A percentile compares a stretch with the other conserved stretches of the same genome.
Conservation (phyloP, 2,797 vertebrate species). For the Pipistrellus pygmaeus region DNA sequence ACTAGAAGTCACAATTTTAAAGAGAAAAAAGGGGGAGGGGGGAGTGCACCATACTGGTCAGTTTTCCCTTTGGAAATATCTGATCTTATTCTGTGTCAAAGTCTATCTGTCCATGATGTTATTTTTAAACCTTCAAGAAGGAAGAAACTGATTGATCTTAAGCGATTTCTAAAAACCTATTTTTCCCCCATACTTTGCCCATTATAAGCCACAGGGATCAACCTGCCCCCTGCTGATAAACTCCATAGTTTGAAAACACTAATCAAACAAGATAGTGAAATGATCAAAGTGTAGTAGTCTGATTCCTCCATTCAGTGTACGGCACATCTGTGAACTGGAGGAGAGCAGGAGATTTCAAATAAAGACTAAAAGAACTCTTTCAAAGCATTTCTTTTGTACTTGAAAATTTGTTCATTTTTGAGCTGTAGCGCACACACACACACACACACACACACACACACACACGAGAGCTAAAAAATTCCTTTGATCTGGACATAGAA, state of each 20-base stretch:
- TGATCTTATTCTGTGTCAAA: constrained; percentile 81
- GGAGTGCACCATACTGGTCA: constrained; percentile 67
- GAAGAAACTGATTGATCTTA: constrained; percentile 86
- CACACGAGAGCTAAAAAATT: constrained; percentile 78
- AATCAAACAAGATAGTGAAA: constrained; percentile 87
- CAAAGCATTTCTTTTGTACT: constrained; percentile 82
- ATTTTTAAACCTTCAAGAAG: constrained; percentile 85
- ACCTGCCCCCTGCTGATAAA: constrained; percentile 86
- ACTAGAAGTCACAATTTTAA: constrained; percentile 55
- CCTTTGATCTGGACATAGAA: constrained; percentile 80
- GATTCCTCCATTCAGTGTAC: constrained; percentile 83
- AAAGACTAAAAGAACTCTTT: constrained; percentile 83
- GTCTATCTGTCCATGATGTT: constrained; percentile 81
- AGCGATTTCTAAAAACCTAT: constrained; percentile 85
- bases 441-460: constrained; percentile 72
- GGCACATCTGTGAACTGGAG: constrained; percentile 84
- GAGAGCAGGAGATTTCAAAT: constrained; percentile 84
- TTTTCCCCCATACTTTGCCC: constrained; percentile 85
- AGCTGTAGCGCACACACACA: constrained; percentile 75
- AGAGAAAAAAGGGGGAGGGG: constrained; percentile 12
- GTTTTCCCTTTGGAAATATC: constrained; percentile 74
- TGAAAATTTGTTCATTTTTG: constrained; percentile 85
- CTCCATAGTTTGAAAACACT: constrained; percentile 87
- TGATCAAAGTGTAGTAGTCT: constrained; percentile 86
- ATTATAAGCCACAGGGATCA: constrained; percentile 87